phyloP scores from a whole-genome alignment of 2,797 vertebrate species.

The Notoglanidium macrostoma region DNA sequence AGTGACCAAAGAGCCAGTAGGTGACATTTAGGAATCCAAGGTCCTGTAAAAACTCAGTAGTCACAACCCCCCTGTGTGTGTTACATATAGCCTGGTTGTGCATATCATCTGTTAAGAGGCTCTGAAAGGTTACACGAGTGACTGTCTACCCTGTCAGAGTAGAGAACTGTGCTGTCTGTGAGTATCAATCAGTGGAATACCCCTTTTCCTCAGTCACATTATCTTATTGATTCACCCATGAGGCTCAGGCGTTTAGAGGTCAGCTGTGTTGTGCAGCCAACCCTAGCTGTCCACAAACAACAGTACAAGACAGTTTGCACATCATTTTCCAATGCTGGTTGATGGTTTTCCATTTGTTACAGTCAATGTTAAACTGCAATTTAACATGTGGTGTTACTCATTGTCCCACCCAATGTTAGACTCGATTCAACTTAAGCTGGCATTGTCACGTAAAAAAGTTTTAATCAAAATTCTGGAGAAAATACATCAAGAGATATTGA shows the following conservation, averaged over 20 bases:
- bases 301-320: constrained; percentile 61
- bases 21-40: constrained; percentile 32
- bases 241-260: constrained; percentile 46
- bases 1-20: constrained; percentile 16
- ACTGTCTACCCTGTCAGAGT: constrained; percentile 29
- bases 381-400: background rate
- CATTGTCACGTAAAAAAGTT: background rate
- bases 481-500: background rate
- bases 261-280: constrained; percentile 47
- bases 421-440: background rate
- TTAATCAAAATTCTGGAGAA: background rate
- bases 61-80: constrained; percentile 14
- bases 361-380: background rate
- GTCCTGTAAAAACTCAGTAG: constrained; percentile 20
- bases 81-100: constrained; percentile 23
- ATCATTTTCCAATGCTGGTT: constrained; percentile 32
- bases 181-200: constrained; percentile 61
- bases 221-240: constrained; percentile 61
- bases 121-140: constrained; percentile 47
- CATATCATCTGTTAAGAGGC: constrained; percentile 40
- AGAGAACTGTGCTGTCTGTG: constrained; percentile 26
- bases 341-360: constrained; percentile 19
- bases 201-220: constrained; percentile 64
- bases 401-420: background rate
- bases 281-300: constrained; percentile 48